Evolutionary conservation across 2,888 invertebrate species (phyloP).

Genomic region (Drosophila infuscata): DNA sequence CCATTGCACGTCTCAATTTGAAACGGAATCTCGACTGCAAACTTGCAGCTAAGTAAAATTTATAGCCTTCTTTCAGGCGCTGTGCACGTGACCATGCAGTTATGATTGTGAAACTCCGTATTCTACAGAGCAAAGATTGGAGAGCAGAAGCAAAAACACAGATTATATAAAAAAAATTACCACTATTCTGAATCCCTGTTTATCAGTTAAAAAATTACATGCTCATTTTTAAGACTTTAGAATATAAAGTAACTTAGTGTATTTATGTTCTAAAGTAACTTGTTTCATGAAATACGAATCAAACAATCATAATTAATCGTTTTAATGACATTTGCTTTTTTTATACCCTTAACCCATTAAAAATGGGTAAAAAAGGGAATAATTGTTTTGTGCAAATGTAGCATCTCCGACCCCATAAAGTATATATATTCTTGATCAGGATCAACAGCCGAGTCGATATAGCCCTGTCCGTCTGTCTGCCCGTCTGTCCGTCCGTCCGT

Average conservation of each 20-base stretch:
- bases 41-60: slow-evolving; percentile 76
- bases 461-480: too few species aligned
- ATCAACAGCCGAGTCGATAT: too few species aligned
- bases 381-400: too few species aligned
- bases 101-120: slow-evolving; percentile 27
- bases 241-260: neutral
- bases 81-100: slow-evolving; percentile 73
- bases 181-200: neutral
- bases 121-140: slow-evolving; percentile 40
- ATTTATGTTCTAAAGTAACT: neutral
- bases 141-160: slow-evolving; percentile 8
- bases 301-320: neutral
- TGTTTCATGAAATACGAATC: too few species aligned
- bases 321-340: neutral
- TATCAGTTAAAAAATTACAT: neutral
- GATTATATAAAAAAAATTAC: neutral
- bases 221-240: neutral
- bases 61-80: slow-evolving; percentile 55
- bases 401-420: too few species aligned
- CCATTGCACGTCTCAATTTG: slow-evolving; percentile 67
- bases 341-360: too few species aligned
- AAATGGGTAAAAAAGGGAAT: too few species aligned
- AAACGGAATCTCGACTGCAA: slow-evolving; percentile 72
- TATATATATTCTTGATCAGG: too few species aligned
- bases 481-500: too few species aligned